Evolutionary conservation across 2,888 invertebrate genomes (phyloP).

Genomic region (Clostera curtula): DNA sequence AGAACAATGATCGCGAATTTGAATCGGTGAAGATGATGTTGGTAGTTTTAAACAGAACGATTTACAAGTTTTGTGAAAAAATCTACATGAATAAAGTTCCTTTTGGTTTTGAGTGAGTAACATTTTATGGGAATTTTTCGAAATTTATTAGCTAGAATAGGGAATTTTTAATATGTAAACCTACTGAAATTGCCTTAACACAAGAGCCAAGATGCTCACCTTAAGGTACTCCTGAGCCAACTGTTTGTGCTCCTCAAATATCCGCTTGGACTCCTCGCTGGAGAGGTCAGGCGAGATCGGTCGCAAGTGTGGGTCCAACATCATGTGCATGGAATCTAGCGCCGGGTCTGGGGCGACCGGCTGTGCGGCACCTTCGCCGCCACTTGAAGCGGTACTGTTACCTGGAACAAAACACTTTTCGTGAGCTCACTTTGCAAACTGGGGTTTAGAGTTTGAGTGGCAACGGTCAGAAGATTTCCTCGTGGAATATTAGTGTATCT

Average conservation of each 20-base stretch:
- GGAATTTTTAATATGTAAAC: too few relatives aligned
- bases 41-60: too few relatives aligned
- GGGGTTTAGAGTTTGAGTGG: too few relatives aligned
- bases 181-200: too few relatives aligned
- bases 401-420: constrained; percentile 30
- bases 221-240: constrained; percentile 91
- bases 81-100: too few relatives aligned
- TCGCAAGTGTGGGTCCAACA: constrained; percentile 86
- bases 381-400: constrained; percentile 60
- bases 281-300: constrained; percentile 89
- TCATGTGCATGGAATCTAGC: constrained; percentile 82
- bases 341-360: constrained; percentile 72
- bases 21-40: too few relatives aligned
- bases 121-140: constrained; percentile 5
- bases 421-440: too few relatives aligned
- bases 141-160: constrained; percentile 1
- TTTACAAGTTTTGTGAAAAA: too few relatives aligned
- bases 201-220: constrained; percentile 52
- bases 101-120: too few relatives aligned
- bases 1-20: too few relatives aligned
- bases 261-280: constrained; percentile 85
- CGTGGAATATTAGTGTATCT: too few relatives aligned
- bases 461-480: too few relatives aligned
- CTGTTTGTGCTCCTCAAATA: constrained; percentile 92
- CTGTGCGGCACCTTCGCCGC: constrained; percentile 43